Evolutionary conservation across 2,797 vertebrate species (phyloP), one percentile per base, ranked within the genome.

Genomic region (Gymnothorax javanicus): DNA sequence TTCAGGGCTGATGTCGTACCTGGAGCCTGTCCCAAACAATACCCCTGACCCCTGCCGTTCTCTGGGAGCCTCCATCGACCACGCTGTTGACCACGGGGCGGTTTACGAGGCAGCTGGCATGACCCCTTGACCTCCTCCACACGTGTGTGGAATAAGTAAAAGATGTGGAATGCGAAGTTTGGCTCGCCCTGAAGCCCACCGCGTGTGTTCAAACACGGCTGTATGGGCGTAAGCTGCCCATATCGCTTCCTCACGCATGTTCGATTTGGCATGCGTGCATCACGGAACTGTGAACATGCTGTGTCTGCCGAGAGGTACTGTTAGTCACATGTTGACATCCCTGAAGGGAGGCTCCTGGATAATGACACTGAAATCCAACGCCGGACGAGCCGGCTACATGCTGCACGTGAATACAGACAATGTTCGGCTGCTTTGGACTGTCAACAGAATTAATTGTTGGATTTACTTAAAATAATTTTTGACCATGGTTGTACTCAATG

Each of bases 1-100:
- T 79, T 79, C 50, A 43, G 17, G 75, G 75, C 15, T 54, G 75
- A 54, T 50, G 43, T 79, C 4, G 15, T 79, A 15, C 75, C 2
- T 12, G 23, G 50, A 8, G 5, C n/a, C 17, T 6, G 33, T 17
- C 43, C 43, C 33, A 4, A 17, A 33, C 43, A 23, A 4, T 50
- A 62, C 33, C 43, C 43, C 50, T 54, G 62, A 84, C 84, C 50
- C 50, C 27, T 7, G 1, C 6, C 85, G 85, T 33, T 79, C 85
- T 90, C 67, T 33, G 83, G 67, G 50, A 52, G 77, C 83, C 50
- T 54, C 59, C 15, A 43, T 73, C 84, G 64, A 58, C 82, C 82
- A 83, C 67, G 59, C 75, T 84, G 84, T 82, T 86, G 62, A 69
- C 59, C 64, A 85, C 87, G 84, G 88, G 87, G 11, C 79, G 27